A percentile compares a stretch with the other conserved stretches of the same genome.
Evolutionary conservation across 2,888 invertebrate genomes (phyloP).

Genomic region (Matsumyia berberina): DNA sequence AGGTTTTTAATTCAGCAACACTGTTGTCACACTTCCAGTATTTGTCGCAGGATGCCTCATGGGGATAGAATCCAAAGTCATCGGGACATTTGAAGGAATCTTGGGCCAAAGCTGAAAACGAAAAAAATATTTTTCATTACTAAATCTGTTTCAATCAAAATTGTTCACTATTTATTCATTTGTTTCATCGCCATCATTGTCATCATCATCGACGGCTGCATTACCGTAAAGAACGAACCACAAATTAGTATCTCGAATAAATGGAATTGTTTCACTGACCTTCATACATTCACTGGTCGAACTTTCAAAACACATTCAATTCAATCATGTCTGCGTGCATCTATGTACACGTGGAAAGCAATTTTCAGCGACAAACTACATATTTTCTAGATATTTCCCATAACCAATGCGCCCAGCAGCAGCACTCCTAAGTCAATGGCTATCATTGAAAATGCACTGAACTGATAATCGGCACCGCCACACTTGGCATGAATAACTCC

Average conservation of each 20-base stretch:
- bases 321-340: constrained; percentile 6
- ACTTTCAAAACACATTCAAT: constrained; percentile 7
- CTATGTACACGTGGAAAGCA: neutral
- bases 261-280: constrained; percentile 29
- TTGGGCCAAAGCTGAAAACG: constrained; percentile 88
- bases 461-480: constrained; percentile 34
- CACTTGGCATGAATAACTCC: constrained; percentile 38
- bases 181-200: constrained; percentile 15
- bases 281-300: constrained; percentile 1
- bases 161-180: neutral
- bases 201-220: constrained; percentile 17
- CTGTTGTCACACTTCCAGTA: constrained; percentile 98
- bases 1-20: constrained; percentile 94
- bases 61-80: constrained; percentile 97
- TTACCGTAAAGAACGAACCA: constrained; percentile 18
- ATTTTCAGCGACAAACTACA: constrained; percentile 17
- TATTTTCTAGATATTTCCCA: constrained; percentile 19
- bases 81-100: constrained; percentile 96
- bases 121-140: constrained; percentile 12
- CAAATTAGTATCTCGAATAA: neutral
- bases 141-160: too few relatives aligned
- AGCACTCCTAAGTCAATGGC: constrained; percentile 2
- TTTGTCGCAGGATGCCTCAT: constrained; percentile 95
- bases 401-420: constrained; percentile 16
- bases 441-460: constrained; percentile 55